Percentiles rank a stretch among this genome's conserved stretches.
These are phyloP conservation scores for Clarias pachynema DNA, from an alignment of 2,797 vertebrate genomes.

Conservation along the genomic window DNA sequence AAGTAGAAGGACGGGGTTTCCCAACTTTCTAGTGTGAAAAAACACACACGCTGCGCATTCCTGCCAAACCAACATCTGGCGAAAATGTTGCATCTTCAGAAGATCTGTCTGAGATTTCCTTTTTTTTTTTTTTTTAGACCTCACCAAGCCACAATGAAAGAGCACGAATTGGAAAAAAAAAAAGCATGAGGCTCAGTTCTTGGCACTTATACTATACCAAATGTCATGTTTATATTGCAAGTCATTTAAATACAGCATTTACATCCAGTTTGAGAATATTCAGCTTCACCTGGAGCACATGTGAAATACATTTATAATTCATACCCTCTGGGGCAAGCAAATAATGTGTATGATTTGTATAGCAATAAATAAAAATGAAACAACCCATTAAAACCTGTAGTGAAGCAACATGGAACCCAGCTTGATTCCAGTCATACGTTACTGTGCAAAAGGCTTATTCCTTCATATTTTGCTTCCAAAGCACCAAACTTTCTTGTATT, in stretches of 20 bases:
- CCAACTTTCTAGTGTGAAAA: conserved; percentile 12
- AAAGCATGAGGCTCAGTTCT: conserved; percentile 65
- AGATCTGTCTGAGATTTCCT: conserved; percentile 41
- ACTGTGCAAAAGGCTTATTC: too few species aligned
- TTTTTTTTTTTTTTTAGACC: conserved; percentile 42
- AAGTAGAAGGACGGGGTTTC: conserved; percentile 4
- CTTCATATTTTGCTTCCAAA: too few species aligned
- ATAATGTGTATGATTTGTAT: background rate
- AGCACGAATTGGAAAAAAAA: conserved; percentile 52
- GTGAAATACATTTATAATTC: background rate
- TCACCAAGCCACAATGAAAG: background rate
- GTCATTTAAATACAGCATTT: conserved; percentile 40
- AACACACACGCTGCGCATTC: conserved; percentile 11
- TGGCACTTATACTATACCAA: conserved; percentile 46
- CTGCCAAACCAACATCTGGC: conserved; percentile 31
- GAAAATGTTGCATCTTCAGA: conserved; percentile 55
- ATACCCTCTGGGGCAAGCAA: background rate
- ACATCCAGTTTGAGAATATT: background rate
- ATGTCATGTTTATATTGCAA: conserved; percentile 26
- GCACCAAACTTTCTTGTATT: too few species aligned
- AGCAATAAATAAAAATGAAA: background rate
- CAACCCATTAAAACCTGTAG: background rate
- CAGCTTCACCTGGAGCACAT: background rate
- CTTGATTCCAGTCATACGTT: background rate
- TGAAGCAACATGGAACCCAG: background rate